These are phyloP conservation scores for Gyps fulvus DNA, from an alignment of 2,113 vertebrate species.

Conservation along the genomic window DNA sequence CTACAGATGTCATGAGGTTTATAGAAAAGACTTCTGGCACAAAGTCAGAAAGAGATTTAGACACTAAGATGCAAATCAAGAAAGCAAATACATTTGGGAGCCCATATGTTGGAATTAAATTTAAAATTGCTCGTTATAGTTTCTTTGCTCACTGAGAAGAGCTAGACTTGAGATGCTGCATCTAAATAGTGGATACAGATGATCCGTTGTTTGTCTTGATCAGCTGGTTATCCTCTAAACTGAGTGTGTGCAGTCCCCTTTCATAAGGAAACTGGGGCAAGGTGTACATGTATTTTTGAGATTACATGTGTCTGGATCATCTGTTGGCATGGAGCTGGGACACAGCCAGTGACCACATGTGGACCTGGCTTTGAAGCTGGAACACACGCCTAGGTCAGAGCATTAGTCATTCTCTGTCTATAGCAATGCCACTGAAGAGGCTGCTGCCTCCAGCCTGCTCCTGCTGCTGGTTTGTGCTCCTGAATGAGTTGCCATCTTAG, in stretches of 20 bases:
- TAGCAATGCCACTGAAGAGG: neutral
- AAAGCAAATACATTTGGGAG: neutral
- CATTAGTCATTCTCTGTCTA: neutral
- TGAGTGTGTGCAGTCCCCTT: neutral
- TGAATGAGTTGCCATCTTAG: neutral
- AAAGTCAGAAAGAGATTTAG: neutral
- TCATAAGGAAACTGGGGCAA: neutral
- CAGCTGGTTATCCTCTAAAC: neutral
- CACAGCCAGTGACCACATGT: neutral
- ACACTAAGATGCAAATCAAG: neutral
- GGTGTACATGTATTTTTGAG: neutral
- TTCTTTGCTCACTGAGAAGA: neutral
- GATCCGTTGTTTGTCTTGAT: neutral
- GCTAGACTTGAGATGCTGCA: neutral
- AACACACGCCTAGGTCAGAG: neutral
- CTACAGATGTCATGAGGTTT: neutral
- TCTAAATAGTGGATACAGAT: neutral
- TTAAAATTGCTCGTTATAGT: neutral
- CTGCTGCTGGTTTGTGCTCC: neutral
- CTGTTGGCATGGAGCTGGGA: neutral
- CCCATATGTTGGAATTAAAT: neutral
- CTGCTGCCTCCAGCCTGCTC: neutral
- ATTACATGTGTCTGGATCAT: neutral
- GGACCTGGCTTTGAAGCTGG: neutral
- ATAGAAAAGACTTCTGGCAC: neutral